phyloP scores from a whole-genome alignment of 2,888 invertebrate genomes.

The Creontiades dilutus region DNA sequence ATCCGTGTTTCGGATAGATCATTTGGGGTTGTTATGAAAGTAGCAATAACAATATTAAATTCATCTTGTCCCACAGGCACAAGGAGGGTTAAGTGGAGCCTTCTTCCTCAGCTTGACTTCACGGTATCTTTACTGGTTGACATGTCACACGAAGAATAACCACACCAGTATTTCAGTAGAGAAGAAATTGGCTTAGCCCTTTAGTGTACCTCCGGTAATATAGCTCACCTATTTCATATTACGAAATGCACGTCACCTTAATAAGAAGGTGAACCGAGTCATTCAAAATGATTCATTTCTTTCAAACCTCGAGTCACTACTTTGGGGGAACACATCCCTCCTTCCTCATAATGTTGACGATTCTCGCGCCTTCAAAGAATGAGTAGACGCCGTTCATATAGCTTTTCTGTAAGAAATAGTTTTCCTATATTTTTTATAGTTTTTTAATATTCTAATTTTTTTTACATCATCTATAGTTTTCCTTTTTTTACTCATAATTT shows the following conservation, averaged over 20 bases:
- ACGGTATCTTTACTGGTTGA: not conserved
- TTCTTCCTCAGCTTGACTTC: slow-evolving; percentile 40
- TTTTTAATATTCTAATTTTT: not conserved
- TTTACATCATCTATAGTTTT: not conserved
- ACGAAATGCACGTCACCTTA: not conserved
- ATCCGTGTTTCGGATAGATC: too few species aligned
- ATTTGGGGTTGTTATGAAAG: too few species aligned
- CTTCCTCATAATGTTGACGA: not conserved
- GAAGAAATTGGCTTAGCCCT: not conserved
- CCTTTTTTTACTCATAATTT: not conserved
- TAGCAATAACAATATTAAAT: too few species aligned
- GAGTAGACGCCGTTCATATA: not conserved
- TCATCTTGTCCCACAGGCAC: too few species aligned
- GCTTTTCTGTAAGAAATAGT: too few species aligned
- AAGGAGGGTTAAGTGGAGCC: slow-evolving; percentile 53
- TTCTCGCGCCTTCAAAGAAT: not conserved
- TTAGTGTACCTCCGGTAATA: not conserved
- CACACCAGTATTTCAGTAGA: slow-evolving; percentile 21
- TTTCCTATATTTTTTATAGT: not conserved
- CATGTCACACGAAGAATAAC: slow-evolving; percentile 1
- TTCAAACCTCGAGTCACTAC: not conserved
- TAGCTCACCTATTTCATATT: slow-evolving; percentile 4
- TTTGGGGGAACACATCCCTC: not conserved
- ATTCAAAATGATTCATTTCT: not conserved
- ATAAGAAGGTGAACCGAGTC: not conserved